These are phyloP conservation scores for Aphelinus certus DNA, from an alignment of 1,140 invertebrate species.

Conservation along the genomic window DNA sequence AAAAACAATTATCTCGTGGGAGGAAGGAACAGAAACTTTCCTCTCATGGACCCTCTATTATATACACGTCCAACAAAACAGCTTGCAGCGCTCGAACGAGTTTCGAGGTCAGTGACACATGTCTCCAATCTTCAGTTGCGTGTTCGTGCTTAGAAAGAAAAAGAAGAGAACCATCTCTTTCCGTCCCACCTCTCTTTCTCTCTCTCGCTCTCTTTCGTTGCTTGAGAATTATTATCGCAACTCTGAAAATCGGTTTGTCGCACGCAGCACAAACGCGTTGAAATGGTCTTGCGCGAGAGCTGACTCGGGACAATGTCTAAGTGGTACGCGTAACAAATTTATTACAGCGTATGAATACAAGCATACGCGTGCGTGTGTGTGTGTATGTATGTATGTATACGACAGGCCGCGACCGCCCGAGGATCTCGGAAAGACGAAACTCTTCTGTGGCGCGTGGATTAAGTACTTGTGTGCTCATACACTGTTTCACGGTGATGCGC, in stretches of 20 bases:
- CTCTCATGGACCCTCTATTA: too few relatives aligned
- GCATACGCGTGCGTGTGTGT: not conserved
- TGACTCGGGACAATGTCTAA: slow-evolving; percentile 28
- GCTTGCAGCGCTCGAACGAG: too few relatives aligned
- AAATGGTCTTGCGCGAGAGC: too few relatives aligned
- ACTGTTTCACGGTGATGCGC: too few relatives aligned
- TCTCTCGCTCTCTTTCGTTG: too few relatives aligned
- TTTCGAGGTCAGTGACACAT: slow-evolving; percentile 13
- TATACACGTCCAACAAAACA: too few relatives aligned
- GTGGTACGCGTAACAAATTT: slow-evolving; percentile 32
- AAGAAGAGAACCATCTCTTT: not conserved
- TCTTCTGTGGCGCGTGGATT: not conserved
- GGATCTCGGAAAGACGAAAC: slow-evolving; percentile 23
- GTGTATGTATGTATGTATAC: not conserved
- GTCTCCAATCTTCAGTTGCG: not conserved
- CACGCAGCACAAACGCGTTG: too few relatives aligned
- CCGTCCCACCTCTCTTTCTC: too few relatives aligned
- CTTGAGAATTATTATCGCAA: slow-evolving; percentile 9
- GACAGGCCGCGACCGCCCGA: not conserved
- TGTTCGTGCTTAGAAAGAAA: not conserved
- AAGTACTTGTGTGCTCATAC: too few relatives aligned
- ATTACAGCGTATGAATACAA: not conserved
- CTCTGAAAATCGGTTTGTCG: slow-evolving; percentile 20
- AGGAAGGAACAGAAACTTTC: too few relatives aligned
- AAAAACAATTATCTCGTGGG: too few relatives aligned